Percentiles rank a stretch among this genome's conserved stretches.
These are phyloP conservation scores for Drosophila trapezifrons DNA, from an alignment of 1,140 invertebrate species.

Conservation along the genomic window DNA sequence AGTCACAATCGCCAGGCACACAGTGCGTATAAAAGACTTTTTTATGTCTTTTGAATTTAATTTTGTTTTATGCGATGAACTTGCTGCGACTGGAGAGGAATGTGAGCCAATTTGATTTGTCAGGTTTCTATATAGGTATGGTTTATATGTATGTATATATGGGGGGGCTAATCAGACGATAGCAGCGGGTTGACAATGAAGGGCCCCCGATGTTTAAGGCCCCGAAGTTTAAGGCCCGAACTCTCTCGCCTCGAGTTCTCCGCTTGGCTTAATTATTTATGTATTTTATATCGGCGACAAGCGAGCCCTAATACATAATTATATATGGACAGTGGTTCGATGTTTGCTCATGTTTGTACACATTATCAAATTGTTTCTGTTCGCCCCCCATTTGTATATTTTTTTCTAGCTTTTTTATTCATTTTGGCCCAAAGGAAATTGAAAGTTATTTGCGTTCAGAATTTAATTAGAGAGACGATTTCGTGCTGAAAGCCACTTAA, in stretches of 20 bases:
- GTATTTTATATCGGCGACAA: conserved; percentile 53
- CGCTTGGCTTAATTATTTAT: conserved; percentile 64
- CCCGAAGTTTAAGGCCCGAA: not conserved
- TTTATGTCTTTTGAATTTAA: conserved; percentile 75
- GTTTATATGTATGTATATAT: not conserved
- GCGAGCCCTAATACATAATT: conserved; percentile 29
- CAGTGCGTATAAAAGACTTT: conserved; percentile 68
- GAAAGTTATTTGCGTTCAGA: conserved; percentile 74
- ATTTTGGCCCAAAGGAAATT: conserved; percentile 59
- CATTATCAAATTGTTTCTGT: conserved; percentile 34
- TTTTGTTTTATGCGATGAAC: conserved; percentile 63
- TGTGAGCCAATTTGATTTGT: conserved; percentile 70
- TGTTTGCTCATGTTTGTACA: conserved; percentile 58
- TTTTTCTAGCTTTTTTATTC: conserved; percentile 2
- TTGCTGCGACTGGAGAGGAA: conserved; percentile 49
- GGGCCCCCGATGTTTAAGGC: conserved; percentile 13
- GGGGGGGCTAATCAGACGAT: conserved; percentile 12
- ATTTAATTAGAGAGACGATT: conserved; percentile 62
- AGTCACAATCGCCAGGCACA: conserved; percentile 56
- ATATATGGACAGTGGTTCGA: conserved; percentile 28
- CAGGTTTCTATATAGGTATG: conserved; percentile 48
- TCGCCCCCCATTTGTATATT: not conserved
- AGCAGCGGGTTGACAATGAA: conserved; percentile 39
- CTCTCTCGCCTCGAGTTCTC: conserved; percentile 1
- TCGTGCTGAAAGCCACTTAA: conserved; percentile 30